These are phyloP conservation scores for Chrysolina haemoptera DNA, from an alignment of 2,888 invertebrate species.

Conservation along the genomic window DNA sequence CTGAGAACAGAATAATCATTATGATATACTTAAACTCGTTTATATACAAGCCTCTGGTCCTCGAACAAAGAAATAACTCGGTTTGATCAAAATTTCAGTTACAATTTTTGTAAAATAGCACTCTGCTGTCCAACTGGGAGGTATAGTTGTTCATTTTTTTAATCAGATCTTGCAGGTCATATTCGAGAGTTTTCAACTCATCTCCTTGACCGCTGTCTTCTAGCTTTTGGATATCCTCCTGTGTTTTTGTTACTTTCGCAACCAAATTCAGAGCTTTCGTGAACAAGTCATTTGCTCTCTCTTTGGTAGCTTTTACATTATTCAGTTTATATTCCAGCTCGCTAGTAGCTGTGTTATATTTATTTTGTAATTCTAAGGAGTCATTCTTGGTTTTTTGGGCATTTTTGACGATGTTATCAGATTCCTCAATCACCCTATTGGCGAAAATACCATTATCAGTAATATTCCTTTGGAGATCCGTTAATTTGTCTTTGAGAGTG, in stretches of 20 bases:
- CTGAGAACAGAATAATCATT: background rate
- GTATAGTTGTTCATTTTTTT: conserved; percentile 76
- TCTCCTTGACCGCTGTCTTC: conserved; percentile 61
- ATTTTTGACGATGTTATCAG: conserved; percentile 80
- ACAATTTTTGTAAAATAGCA: conserved; percentile 78
- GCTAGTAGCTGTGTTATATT: conserved; percentile 81
- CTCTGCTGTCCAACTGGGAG: conserved; percentile 74
- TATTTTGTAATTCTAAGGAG: conserved; percentile 76
- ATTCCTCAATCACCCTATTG: conserved; percentile 84
- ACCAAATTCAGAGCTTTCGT: conserved; percentile 88
- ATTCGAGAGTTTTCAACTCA: conserved; percentile 73
- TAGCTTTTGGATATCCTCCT: conserved; percentile 63
- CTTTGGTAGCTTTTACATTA: conserved; percentile 84
- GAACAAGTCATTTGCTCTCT: conserved; percentile 83
- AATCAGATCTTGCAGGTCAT: conserved; percentile 76
- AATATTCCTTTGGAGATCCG: conserved; percentile 84
- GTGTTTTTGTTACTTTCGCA: conserved; percentile 67
- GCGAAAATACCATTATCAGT: conserved; percentile 88
- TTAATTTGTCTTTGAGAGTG: conserved; percentile 79
- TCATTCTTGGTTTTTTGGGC: conserved; percentile 81
- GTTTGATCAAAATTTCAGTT: conserved; percentile 40
- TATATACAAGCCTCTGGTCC: background rate
- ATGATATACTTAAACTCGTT: background rate
- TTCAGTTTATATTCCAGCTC: conserved; percentile 81
- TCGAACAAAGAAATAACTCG: background rate